These are phyloP conservation scores for Sapayoa aenigma DNA, from an alignment of 2,113 vertebrate genomes.

Conservation along the genomic window DNA sequence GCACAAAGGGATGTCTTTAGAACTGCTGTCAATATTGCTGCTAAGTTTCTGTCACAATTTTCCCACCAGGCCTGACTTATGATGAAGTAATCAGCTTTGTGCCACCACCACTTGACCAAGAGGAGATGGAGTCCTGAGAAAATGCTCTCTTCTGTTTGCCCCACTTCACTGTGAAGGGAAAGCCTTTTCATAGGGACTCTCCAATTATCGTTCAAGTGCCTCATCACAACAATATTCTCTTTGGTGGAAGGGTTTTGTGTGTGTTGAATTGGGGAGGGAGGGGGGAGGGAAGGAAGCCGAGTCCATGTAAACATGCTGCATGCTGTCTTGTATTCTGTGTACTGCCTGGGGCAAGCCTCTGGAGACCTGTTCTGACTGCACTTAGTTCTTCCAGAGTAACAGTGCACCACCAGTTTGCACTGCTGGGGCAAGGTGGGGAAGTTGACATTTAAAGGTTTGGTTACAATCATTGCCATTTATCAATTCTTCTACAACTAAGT, in stretches of 20 bases:
- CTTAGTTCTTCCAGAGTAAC: constrained; percentile 10
- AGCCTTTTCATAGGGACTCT: constrained; percentile 75
- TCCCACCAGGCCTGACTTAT: constrained; percentile 85
- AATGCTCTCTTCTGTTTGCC: constrained; percentile 40
- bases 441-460: background rate
- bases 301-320: constrained; percentile 62
- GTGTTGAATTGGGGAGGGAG: constrained; percentile 13
- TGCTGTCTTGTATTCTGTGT: constrained; percentile 67
- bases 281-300: constrained; percentile 42
- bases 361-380: constrained; percentile 17
- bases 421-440: constrained; percentile 17
- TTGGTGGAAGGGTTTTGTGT: constrained; percentile 70
- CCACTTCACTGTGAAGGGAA: constrained; percentile 79
- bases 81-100: constrained; percentile 94
- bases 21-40: background rate
- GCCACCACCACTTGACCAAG: constrained; percentile 86
- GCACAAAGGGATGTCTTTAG: background rate
- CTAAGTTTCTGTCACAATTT: background rate
- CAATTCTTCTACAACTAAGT: constrained; percentile 49
- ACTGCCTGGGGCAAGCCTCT: constrained; percentile 38
- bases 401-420: background rate
- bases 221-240: constrained; percentile 82
- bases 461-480: constrained; percentile 57
- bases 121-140: constrained; percentile 96
- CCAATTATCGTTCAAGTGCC: constrained; percentile 88